Evolutionary conservation across 2,888 invertebrate species (phyloP), one percentile per base, ranked within the genome.

Genomic region (Tridacna gigas): DNA sequence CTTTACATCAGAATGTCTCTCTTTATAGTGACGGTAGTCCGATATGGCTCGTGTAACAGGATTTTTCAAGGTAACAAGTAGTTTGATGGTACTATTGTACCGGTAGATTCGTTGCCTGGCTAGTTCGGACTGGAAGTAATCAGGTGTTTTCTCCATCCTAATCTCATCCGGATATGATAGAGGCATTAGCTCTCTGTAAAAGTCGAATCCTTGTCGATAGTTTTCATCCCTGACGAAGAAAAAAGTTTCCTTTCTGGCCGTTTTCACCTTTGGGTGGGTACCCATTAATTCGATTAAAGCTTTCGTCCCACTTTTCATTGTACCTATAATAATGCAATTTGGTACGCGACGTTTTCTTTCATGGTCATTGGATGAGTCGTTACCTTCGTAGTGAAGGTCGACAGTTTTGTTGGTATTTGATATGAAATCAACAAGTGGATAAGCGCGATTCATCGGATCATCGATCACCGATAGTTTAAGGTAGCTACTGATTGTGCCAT

Each of bases 271-370:
- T 20, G 60, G 60, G 60, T 60, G 18, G 20, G n/a, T 60, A 60
- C n/a, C 60, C 9, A 60, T 20, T 18, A 60, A 5, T 20, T 18
- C 60, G 60, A 18, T n/a, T 60, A 60, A n/a, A 18, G 60, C 60
- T n/a, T n/a, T n/a, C n/a, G 60, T 60, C n/a, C 60, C 60, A n/a
- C 60, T 60, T 60, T 60, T 60, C 60, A 20, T 60, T 60, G 60
- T 60, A 18, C 60, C 60, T 9, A 60, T 60, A n/a, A 60, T 60
- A 9, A 60, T 60, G 9, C 60, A 60, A 2, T 9, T 60, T n/a
- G 60, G 60, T 18, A 60, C 2, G 60, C 60, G 60, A 37, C 37
- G 37, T 37, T 37, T 37, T 37, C 37, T 37, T 2, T 2, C 7
- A 37, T 37, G 37, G 37, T 37, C 37, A 37, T 7, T 7, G 37